These are phyloP conservation scores for Perca schrenkii DNA, from an alignment of 2,113 vertebrate species.

Conservation along the genomic window DNA sequence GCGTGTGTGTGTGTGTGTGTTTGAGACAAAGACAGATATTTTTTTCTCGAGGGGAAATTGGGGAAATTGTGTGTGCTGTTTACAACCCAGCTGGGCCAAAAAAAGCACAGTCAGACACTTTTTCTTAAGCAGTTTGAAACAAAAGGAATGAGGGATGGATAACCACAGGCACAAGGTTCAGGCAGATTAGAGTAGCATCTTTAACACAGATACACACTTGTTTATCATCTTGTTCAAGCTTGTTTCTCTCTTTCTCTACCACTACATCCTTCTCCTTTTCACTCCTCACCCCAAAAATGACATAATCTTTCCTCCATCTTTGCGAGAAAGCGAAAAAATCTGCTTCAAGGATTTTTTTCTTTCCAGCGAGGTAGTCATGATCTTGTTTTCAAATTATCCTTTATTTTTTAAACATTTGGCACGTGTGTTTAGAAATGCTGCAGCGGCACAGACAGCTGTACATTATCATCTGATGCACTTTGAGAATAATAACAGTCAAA, in stretches of 20 bases:
- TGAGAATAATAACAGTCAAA: background rate
- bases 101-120: conserved; percentile 14
- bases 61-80: conserved; percentile 54
- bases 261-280: background rate
- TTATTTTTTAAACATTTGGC: background rate
- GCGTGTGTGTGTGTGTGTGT: conserved; percentile 10
- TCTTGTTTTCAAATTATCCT: background rate
- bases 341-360: background rate
- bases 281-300: background rate
- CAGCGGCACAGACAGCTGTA: background rate
- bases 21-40: background rate
- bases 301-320: background rate
- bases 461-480: background rate
- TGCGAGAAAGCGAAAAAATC: background rate
- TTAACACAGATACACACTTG: conserved; percentile 29
- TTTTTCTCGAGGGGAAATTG: conserved; percentile 20
- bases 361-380: background rate
- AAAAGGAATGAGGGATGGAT: conserved; percentile 41
- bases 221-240: conserved; percentile 24
- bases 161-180: conserved; percentile 47
- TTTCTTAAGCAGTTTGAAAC: conserved; percentile 47
- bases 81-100: conserved; percentile 13
- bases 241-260: background rate
- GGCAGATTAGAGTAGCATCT: conserved; percentile 13
- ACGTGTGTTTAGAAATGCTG: background rate